Evolutionary conservation across 2,113 vertebrate genomes (phyloP).

Genomic region (Cavia porcellus): DNA sequence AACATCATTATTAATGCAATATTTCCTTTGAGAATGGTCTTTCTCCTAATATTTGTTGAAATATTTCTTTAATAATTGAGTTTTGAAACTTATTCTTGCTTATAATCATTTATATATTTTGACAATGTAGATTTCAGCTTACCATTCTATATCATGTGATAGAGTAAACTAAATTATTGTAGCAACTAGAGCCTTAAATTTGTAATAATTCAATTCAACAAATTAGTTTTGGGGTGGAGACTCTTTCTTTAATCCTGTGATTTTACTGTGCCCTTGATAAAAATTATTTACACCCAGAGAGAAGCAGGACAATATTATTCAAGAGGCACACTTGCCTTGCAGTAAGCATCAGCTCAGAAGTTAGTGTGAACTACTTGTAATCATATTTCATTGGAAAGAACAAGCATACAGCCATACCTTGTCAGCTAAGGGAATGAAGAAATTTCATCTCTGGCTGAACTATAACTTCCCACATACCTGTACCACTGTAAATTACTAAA

Average conservation of each 20-base stretch:
- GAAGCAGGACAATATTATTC: background rate
- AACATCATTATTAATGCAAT: background rate
- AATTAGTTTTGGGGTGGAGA: background rate
- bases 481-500: background rate
- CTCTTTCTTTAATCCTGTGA: background rate
- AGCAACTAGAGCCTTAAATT: background rate
- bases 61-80: constrained; percentile 22
- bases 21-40: constrained; percentile 21
- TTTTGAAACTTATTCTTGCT: constrained; percentile 16
- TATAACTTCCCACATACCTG: background rate
- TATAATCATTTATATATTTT: constrained; percentile 31
- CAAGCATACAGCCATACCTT: background rate
- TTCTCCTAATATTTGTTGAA: constrained; percentile 31
- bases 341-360: background rate
- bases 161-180: background rate
- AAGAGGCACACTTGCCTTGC: background rate
- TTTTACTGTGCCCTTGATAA: background rate
- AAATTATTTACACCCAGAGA: background rate
- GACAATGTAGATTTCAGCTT: background rate
- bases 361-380: background rate
- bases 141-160: background rate
- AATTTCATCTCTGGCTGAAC: background rate
- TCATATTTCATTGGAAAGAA: background rate
- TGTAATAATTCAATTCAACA: background rate
- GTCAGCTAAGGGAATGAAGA: background rate